phyloP scores from a whole-genome alignment of 2,113 vertebrate species.

The Atherinomorus stipes region DNA sequence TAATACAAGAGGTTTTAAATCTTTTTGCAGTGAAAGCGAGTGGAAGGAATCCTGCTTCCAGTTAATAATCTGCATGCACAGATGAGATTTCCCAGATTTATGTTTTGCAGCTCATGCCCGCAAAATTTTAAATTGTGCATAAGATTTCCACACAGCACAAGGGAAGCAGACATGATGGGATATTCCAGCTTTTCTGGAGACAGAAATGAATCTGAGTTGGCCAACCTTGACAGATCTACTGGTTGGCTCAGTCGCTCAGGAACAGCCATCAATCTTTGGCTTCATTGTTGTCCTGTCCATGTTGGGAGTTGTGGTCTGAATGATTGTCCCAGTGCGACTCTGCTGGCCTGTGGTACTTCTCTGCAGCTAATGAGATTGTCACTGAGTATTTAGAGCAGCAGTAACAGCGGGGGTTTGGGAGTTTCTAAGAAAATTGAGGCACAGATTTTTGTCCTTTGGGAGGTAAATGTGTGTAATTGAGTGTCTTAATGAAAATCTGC shows the following conservation, averaged over 20 bases:
- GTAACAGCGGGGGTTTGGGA: not conserved
- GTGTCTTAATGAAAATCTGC: not conserved
- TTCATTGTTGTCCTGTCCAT: conserved; percentile 12
- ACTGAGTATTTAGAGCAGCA: conserved; percentile 33
- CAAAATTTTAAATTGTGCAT: too few relatives aligned
- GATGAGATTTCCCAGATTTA: too few relatives aligned
- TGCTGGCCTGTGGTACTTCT: not conserved
- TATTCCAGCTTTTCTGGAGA: not conserved
- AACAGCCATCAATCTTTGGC: conserved; percentile 20
- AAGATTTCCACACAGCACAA: too few relatives aligned
- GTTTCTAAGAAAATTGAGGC: not conserved
- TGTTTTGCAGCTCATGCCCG: too few relatives aligned
- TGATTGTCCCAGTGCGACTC: conserved; percentile 24
- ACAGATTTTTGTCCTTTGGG: not conserved
- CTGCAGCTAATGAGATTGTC: conserved; percentile 26
- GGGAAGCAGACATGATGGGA: too few relatives aligned
- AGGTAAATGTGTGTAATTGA: not conserved
- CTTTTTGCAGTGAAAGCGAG: too few relatives aligned
- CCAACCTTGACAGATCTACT: conserved; percentile 1
- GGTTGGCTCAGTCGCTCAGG: conserved; percentile 18
- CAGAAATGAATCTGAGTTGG: not conserved
- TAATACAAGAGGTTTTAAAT: too few relatives aligned
- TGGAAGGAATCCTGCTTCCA: too few relatives aligned
- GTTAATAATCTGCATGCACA: too few relatives aligned
- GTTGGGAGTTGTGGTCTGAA: conserved; percentile 9